These are phyloP conservation scores for Xanthorhoe designata DNA, from an alignment of 2,888 invertebrate genomes.

Conservation along the genomic window DNA sequence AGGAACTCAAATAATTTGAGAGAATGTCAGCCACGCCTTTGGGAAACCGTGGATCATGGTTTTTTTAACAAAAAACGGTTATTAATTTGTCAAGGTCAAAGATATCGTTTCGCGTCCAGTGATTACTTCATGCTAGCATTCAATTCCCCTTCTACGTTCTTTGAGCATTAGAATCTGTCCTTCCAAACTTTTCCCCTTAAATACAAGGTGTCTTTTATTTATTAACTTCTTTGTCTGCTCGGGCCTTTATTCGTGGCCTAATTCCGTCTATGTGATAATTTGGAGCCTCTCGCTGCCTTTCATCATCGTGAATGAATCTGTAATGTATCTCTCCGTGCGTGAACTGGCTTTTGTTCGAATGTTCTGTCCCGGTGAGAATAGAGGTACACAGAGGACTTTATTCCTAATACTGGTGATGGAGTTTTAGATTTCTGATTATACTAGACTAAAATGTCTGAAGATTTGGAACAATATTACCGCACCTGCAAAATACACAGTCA, in stretches of 20 bases:
- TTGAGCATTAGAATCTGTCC: slow-evolving; percentile 10
- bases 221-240: slow-evolving; percentile 12
- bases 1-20: too few species aligned
- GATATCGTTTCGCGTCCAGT: background rate
- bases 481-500: too few species aligned
- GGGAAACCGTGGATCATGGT: too few species aligned
- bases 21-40: too few species aligned
- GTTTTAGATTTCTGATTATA: too few species aligned
- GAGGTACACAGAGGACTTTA: too few species aligned
- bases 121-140: background rate
- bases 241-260: slow-evolving; percentile 4
- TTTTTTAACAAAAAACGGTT: background rate
- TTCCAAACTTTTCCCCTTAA: slow-evolving; percentile 18
- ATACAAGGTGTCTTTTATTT: slow-evolving; percentile 18
- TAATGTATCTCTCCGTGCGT: background rate
- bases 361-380: background rate
- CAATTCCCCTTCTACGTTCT: slow-evolving; percentile 5
- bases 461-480: too few species aligned
- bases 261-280: slow-evolving; percentile 8
- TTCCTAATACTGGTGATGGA: too few species aligned
- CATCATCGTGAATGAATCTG: background rate
- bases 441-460: too few species aligned
- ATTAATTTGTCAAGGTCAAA: background rate
- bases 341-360: background rate
- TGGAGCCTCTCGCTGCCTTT: background rate